phyloP scores from a whole-genome alignment of 30 jellyfish, hydroid and myxozoan genomes.

The Rhopilema esculentum region DNA sequence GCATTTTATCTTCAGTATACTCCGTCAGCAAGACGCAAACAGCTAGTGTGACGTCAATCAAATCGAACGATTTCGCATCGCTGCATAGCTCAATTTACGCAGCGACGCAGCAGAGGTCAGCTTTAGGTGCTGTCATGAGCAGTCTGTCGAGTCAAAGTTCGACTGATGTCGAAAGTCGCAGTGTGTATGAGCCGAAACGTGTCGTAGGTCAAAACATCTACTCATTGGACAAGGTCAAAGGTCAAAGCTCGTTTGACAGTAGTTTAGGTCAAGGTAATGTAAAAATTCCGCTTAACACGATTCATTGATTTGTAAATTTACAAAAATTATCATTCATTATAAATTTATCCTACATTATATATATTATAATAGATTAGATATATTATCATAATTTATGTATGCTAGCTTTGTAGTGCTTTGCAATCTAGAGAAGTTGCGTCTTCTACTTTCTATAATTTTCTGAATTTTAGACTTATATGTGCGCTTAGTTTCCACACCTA shows the following conservation, averaged over 20 bases:
- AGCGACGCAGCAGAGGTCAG: constrained; percentile 63
- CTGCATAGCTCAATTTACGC: constrained; percentile 65
- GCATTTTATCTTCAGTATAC: constrained; percentile 34
- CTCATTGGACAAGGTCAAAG: constrained; percentile 11
- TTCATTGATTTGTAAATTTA: no score
- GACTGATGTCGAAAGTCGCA: constrained; percentile 33
- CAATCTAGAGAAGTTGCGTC: no score
- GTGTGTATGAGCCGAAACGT: constrained; percentile 23
- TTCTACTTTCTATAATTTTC: no score
- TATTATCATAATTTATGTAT: no score
- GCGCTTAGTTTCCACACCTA: no score
- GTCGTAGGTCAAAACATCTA: neutral
- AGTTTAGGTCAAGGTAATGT: constrained; percentile 18
- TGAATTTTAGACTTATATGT: no score
- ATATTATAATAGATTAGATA: no score
- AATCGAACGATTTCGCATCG: constrained; percentile 62
- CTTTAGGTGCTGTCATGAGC: constrained; percentile 18
- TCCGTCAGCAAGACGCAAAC: constrained; percentile 1
- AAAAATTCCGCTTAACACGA: no score
- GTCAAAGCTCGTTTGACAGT: constrained; percentile 37
- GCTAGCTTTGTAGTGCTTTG: no score
- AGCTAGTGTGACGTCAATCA: constrained; percentile 2
- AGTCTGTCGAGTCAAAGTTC: constrained; percentile 20
- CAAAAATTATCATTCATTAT: no score
- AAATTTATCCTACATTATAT: no score